These are phyloP conservation scores for Apistogramma diplotaenia DNA, from an alignment of 2,113 vertebrate genomes.

Conservation along the genomic window DNA sequence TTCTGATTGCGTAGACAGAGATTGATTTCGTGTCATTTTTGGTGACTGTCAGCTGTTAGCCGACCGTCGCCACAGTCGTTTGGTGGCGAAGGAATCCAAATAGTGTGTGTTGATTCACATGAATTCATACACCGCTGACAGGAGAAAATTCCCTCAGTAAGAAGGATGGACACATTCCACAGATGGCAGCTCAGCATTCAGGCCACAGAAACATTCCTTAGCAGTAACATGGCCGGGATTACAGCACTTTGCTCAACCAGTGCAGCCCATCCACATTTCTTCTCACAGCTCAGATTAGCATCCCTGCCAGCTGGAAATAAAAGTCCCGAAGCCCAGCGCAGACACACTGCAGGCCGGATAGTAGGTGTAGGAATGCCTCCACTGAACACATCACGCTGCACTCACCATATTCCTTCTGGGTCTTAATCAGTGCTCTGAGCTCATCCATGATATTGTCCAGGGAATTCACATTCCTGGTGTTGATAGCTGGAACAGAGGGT, in stretches of 20 bases:
- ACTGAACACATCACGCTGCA: not conserved
- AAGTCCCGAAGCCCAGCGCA: not conserved
- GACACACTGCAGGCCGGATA: not conserved
- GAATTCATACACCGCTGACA: not conserved
- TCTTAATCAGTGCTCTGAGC: not conserved
- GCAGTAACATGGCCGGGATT: too few relatives aligned
- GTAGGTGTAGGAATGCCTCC: not conserved
- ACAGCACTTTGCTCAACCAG: too few relatives aligned
- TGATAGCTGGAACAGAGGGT: not conserved
- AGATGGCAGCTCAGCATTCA: too few relatives aligned
- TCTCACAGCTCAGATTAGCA: too few relatives aligned
- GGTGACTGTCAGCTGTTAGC: too few relatives aligned
- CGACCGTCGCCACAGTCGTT: not conserved
- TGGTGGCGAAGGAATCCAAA: not conserved
- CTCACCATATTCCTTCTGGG: not conserved
- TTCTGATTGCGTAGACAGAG: not conserved
- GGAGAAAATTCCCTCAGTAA: not conserved
- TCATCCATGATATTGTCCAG: not conserved
- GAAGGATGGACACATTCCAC: not conserved
- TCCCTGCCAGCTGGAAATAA: too few relatives aligned
- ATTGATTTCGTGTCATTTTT: too few relatives aligned
- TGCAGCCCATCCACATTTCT: too few relatives aligned
- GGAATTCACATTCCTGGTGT: not conserved
- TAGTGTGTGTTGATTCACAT: not conserved
- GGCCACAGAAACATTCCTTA: too few relatives aligned